Percentiles rank a stretch among this genome's conserved stretches.
These are phyloP conservation scores for Protophormia terraenovae DNA, from an alignment of 2,888 invertebrate species.

Conservation along the genomic window DNA sequence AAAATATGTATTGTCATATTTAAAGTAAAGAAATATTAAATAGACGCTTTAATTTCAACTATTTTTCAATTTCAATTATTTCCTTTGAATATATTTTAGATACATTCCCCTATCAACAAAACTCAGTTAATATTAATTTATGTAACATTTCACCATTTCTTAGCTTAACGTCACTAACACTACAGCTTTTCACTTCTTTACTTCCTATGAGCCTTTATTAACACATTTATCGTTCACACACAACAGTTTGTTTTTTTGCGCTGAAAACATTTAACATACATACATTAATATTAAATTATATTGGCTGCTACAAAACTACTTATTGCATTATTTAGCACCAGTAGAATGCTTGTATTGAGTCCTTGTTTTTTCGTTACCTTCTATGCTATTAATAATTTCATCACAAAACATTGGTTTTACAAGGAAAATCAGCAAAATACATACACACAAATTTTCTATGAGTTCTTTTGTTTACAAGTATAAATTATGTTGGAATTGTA, in stretches of 20 bases:
- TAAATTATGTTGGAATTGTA: background rate
- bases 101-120: no score
- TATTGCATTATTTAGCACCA: constrained; percentile 19
- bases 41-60: no score
- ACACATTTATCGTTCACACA: background rate
- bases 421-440: background rate
- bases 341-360: background rate
- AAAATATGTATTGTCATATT: no score
- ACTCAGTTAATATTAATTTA: no score
- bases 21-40: no score
- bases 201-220: background rate
- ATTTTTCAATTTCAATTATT: no score
- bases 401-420: background rate
- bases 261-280: constrained; percentile 42
- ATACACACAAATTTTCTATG: background rate
- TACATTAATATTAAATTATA: constrained; percentile 30
- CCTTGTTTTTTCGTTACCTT: background rate
- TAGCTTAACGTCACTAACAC: background rate
- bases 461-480: background rate
- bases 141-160: background rate
- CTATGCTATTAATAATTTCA: background rate
- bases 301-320: constrained; percentile 1
- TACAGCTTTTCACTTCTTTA: background rate
- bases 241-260: background rate
- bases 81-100: no score